Evolutionary conservation across 2,113 vertebrate genomes (phyloP).

Genomic region (Eurystomus gularis): DNA sequence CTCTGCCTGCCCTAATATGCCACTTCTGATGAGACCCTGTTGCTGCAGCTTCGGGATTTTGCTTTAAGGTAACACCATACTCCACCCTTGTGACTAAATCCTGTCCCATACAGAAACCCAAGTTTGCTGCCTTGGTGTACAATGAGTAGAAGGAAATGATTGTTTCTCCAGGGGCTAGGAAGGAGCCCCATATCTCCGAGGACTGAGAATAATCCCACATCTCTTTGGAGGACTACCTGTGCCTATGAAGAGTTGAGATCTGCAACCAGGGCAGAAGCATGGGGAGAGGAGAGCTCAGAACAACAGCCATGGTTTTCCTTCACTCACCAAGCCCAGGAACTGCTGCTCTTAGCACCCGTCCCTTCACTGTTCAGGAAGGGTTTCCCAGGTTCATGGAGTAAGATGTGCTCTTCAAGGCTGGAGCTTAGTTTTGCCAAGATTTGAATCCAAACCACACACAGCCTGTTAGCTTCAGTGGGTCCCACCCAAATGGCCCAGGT

Average conservation of each 20-base stretch:
- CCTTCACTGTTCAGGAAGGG: neutral
- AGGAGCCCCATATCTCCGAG: neutral
- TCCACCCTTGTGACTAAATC: neutral
- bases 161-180: neutral
- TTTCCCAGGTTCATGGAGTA: neutral
- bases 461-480: neutral
- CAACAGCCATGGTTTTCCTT: neutral
- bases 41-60: neutral
- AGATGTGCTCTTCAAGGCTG: fast-evolving
- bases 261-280: neutral
- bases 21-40: neutral
- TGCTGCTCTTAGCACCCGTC: neutral
- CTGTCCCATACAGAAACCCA: neutral
- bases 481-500: constrained; percentile 47
- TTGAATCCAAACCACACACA: constrained; percentile 46
- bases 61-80: neutral
- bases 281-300: neutral
- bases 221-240: neutral
- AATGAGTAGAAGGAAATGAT: neutral
- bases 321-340: neutral
- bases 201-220: neutral
- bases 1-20: neutral
- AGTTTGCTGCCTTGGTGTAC: neutral
- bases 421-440: neutral
- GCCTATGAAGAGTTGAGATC: neutral